A percentile compares a stretch with the other conserved stretches of the same genome.
These are phyloP conservation scores for Cephalopholis sonnerati DNA, from an alignment of 2,113 vertebrate genomes.

Conservation along the genomic window DNA sequence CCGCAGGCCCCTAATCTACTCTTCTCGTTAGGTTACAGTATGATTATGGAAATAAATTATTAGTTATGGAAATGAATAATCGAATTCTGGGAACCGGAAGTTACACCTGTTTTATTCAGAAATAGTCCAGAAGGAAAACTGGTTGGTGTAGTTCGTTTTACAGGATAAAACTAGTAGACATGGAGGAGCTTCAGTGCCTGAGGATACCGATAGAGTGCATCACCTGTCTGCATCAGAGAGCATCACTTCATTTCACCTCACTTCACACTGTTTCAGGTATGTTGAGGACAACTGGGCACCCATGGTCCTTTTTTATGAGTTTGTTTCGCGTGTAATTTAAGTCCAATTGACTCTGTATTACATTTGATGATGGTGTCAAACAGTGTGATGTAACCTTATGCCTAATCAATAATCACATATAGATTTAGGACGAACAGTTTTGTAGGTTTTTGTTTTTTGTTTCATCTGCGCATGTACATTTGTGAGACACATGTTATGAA, in stretches of 20 bases:
- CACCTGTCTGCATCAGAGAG: neutral
- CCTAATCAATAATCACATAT: neutral
- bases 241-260: neutral
- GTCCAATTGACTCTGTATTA: neutral
- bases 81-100: neutral
- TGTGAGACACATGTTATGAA: neutral
- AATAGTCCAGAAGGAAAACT: neutral
- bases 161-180: neutral
- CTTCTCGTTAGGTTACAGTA: rapidly evolving
- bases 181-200: neutral
- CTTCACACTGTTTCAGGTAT: neutral
- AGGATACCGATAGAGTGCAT: neutral
- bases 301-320: no score
- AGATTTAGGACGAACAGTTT: neutral
- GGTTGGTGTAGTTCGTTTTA: no score
- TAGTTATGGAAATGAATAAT: neutral
- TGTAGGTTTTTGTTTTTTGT: neutral
- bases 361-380: neutral
- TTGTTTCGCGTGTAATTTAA: neutral
- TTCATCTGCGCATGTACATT: neutral
- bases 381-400: neutral
- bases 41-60: neutral
- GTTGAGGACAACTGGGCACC: neutral
- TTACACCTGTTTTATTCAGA: neutral
- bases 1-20: neutral